These are phyloP conservation scores for Lymantria dispar DNA, from an alignment of 2,888 invertebrate species.

Conservation along the genomic window DNA sequence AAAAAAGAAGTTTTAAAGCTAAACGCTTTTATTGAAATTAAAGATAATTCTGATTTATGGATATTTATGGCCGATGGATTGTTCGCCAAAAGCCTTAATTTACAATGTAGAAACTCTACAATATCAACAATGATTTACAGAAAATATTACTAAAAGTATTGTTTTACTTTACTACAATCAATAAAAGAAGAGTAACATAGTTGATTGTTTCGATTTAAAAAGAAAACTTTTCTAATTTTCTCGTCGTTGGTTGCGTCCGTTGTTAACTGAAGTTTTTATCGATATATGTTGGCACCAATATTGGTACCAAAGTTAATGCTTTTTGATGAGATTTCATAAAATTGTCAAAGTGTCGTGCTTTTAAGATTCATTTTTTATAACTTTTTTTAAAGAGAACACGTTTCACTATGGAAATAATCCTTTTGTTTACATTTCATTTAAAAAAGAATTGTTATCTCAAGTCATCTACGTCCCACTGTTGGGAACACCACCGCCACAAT, in stretches of 20 bases:
- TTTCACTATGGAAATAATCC: too few species aligned
- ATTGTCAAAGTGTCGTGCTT: too few species aligned
- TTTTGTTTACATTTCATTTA: too few species aligned
- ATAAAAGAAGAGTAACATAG: slow-evolving; percentile 14
- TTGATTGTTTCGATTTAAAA: slow-evolving; percentile 53
- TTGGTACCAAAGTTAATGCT: neutral
- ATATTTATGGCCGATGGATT: too few species aligned
- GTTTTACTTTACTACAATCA: slow-evolving; percentile 3
- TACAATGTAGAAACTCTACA: slow-evolving; percentile 10
- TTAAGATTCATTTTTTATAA: too few species aligned
- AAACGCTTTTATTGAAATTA: too few species aligned
- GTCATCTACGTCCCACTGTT: too few species aligned
- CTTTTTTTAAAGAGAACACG: too few species aligned
- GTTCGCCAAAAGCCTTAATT: neutral
- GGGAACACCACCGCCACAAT: too few species aligned
- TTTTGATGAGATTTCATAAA: neutral
- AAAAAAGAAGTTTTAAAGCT: too few species aligned
- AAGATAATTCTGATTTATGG: too few species aligned
- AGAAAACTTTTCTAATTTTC: slow-evolving; percentile 69
- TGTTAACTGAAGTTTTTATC: slow-evolving; percentile 39
- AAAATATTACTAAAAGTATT: neutral
- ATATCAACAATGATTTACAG: neutral
- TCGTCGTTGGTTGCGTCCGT: slow-evolving; percentile 31
- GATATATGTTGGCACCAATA: neutral
- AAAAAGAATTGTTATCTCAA: too few species aligned